Percentiles rank a stretch among this genome's conserved stretches.
Conservation (phyloP, 2,113 vertebrate species). For the Phyllostomus discolor region DNA sequence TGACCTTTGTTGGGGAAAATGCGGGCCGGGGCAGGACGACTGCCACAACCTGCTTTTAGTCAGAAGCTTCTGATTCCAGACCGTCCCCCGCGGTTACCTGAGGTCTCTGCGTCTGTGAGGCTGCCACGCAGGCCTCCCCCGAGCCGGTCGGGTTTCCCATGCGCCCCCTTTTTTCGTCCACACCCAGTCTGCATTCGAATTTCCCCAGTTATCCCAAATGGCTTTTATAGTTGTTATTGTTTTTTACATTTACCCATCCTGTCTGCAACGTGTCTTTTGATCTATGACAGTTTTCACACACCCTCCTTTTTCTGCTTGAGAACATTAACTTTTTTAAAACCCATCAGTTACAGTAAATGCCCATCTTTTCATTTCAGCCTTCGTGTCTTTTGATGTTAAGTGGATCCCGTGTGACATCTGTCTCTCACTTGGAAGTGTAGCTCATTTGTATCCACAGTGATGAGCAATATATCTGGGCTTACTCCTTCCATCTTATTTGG, state of each 20-base stretch:
- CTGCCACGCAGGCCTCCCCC: not conserved
- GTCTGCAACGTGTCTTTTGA: not conserved
- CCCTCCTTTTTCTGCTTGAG: not conserved
- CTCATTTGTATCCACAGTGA: not conserved
- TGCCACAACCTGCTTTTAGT: not conserved
- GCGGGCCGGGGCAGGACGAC: not conserved
- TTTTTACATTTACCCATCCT: not conserved
- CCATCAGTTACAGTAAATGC: not conserved
- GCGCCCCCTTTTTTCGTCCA: not conserved
- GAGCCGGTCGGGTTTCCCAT: not conserved
- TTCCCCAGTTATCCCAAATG: not conserved
- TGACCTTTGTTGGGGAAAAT: not conserved
- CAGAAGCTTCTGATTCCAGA: not conserved
- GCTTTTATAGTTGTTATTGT: not conserved
- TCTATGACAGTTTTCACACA: not conserved
- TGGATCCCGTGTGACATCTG: not conserved
- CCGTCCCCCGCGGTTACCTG: not conserved
- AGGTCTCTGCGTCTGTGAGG: not conserved
- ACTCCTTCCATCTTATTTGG: not conserved
- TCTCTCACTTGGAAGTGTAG: not conserved
- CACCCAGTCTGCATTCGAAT: not conserved
- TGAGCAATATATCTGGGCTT: not conserved
- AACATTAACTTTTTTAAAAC: not conserved
- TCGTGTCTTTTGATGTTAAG: not conserved
- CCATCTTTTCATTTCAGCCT: not conserved